Evolutionary conservation across 1,140 invertebrate genomes (phyloP).

Genomic region (Drosophila takahashii): DNA sequence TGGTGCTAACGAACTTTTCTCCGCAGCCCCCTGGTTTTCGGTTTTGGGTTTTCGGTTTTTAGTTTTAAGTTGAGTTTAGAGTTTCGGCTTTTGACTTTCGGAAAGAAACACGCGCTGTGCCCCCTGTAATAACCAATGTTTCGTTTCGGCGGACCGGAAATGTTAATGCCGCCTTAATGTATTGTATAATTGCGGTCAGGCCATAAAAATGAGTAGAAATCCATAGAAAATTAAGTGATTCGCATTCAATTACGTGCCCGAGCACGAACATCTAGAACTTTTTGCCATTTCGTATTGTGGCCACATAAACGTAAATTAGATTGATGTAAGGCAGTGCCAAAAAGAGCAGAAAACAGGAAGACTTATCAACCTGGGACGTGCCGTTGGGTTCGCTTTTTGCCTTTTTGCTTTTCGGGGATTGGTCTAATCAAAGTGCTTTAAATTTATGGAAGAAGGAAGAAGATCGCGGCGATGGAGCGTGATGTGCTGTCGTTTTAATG

Average conservation of each 20-base stretch:
- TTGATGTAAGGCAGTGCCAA: constrained; percentile 63
- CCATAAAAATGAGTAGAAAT: constrained; percentile 65
- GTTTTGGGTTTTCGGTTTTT: background rate
- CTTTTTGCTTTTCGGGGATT: constrained; percentile 12
- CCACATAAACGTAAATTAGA: constrained; percentile 42
- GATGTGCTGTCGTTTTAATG: constrained; percentile 36
- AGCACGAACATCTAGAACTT: constrained; percentile 32
- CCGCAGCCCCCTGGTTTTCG: background rate
- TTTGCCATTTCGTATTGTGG: constrained; percentile 33
- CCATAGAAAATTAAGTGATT: constrained; percentile 74
- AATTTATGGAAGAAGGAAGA: constrained; percentile 30
- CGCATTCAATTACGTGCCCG: constrained; percentile 77
- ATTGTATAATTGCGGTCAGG: constrained; percentile 65
- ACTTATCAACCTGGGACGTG: constrained; percentile 37
- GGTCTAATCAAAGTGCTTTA: constrained; percentile 2
- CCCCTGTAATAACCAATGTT: constrained; percentile 46
- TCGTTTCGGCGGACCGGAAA: constrained; percentile 53
- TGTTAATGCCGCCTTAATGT: constrained; percentile 62
- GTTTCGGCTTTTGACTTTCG: background rate
- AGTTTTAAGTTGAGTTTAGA: background rate
- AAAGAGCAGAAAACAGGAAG: constrained; percentile 45
- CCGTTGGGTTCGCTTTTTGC: background rate
- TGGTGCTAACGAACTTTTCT: constrained; percentile 46
- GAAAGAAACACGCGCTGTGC: constrained; percentile 15
- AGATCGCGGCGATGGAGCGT: constrained; percentile 46